phyloP scores from a whole-genome alignment of 2,888 invertebrate genomes.

The Caenorhabditis sinica region DNA sequence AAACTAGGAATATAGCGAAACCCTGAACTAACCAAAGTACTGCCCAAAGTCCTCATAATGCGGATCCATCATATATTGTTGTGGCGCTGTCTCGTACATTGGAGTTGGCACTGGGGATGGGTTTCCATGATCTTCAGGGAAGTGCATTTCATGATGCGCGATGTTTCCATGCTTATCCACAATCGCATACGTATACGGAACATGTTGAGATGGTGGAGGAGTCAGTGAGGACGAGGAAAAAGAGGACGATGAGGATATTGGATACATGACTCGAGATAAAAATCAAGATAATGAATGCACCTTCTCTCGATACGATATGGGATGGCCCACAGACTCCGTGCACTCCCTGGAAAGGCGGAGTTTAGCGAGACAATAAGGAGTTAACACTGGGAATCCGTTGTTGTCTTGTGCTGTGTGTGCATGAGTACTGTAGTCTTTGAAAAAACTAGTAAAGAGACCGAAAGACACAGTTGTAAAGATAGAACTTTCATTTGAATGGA shows the following conservation, averaged over 20 bases:
- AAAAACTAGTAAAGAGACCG: too few relatives aligned
- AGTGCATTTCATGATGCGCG: constrained; percentile 44
- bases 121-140: constrained; percentile 39
- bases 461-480: too few relatives aligned
- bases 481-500: too few relatives aligned
- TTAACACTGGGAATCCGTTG: too few relatives aligned
- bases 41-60: constrained; percentile 51
- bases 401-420: too few relatives aligned
- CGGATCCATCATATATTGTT: not conserved
- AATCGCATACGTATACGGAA: constrained; percentile 27
- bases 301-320: not conserved
- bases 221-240: not conserved
- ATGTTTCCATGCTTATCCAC: constrained; percentile 37
- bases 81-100: constrained; percentile 2
- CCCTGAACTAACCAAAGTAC: constrained; percentile 40
- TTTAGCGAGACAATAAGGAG: not conserved
- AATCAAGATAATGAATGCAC: not conserved
- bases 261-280: constrained; percentile 34
- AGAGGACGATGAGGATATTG: constrained; percentile 33
- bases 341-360: too few relatives aligned
- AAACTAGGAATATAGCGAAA: not conserved
- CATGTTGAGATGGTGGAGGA: not conserved
- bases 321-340: not conserved
- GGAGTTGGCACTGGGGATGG: constrained; percentile 27
- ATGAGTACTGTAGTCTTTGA: too few relatives aligned